A percentile compares a stretch with the other conserved stretches of the same genome.
These are phyloP conservation scores for Ameiurus melas DNA, from an alignment of 2,113 vertebrate genomes.

Conservation along the genomic window DNA sequence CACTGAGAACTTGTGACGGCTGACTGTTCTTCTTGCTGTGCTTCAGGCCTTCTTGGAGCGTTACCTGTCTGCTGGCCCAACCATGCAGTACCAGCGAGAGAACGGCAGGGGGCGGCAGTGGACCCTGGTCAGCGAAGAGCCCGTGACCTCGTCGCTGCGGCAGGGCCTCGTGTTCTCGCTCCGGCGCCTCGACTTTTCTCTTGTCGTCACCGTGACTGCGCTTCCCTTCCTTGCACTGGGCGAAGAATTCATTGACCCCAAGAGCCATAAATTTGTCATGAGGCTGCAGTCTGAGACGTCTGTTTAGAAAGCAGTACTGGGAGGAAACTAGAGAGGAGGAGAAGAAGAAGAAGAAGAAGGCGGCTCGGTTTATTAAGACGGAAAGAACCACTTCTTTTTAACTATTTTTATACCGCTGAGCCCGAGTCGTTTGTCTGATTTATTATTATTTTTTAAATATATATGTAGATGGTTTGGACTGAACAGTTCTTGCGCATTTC, in stretches of 20 bases:
- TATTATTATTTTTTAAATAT: background rate
- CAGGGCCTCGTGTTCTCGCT: conserved; percentile 86
- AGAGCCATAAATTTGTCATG: conserved; percentile 96
- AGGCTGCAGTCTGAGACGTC: conserved; percentile 95
- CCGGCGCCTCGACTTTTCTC: conserved; percentile 85
- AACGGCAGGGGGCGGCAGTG: conserved; percentile 86
- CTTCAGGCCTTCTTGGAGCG: conserved; percentile 87
- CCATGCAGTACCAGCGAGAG: conserved; percentile 90
- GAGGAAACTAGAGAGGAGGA: background rate
- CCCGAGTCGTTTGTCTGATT: background rate
- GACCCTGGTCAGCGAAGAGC: conserved; percentile 92
- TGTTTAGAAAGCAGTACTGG: conserved; percentile 65
- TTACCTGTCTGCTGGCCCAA: conserved; percentile 84
- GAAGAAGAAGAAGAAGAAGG: background rate
- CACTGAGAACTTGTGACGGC: background rate
- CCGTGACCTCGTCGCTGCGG: conserved; percentile 82
- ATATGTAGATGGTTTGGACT: background rate
- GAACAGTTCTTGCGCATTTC: conserved; percentile 16
- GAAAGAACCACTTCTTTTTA: conserved; percentile 43
- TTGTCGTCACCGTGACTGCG: conserved; percentile 84
- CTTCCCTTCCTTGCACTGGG: conserved; percentile 87
- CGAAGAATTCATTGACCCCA: conserved; percentile 92
- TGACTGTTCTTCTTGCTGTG: background rate
- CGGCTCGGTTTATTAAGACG: background rate
- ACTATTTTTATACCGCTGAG: conserved; percentile 14